Base-by-base conservation (phyloP, 2,888 invertebrate genomes). In the Megamerina dolium region DNA sequence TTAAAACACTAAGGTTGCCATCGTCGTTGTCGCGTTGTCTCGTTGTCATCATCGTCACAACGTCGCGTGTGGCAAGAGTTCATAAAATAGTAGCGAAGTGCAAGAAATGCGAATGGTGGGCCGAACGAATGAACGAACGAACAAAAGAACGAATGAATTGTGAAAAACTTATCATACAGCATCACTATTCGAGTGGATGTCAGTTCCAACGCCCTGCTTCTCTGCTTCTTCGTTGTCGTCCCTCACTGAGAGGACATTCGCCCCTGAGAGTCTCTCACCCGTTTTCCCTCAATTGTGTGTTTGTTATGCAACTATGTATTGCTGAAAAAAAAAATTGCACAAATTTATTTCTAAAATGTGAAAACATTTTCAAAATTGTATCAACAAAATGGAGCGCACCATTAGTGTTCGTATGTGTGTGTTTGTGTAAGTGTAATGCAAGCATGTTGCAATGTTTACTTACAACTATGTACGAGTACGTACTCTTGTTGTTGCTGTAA, bases 1-100 rank as follows among this genome's bases (percentile, higher is more conserved):
- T 31, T 31, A 31, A 16, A 8, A 31, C 31, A 31, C 14, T 16
- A 31, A 31, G 5, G 31, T 31, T 14, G 16, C 41, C 41, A 44
- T 47, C 49, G 48, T 49, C n/a, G n/a, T n/a, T n/a, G n/a, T n/a
- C n/a, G n/a, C n/a, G n/a, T n/a, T n/a, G n/a, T n/a, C n/a, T n/a
- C n/a, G n/a, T 51, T 51, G 47, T 50, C 45, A 48, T 45, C 48
- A 48, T 46, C 49, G 46, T 52, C 43, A 47, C 50, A 46, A 35
- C 45, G 45, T 33, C 50, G 46, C 49, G 48, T n/a, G n/a, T n/a
- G n/a, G n/a, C 45, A 33, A 41, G 43, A 46, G 36, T 42, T 44
- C 41, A 34, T 41, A 35, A 48, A 50, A 43, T 42, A 41, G 17
- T 16, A 40, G 19, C 39, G 41, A 36, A 41, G 13, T 30, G 27